Conservation (phyloP, 2,888 invertebrate genomes). For the Eupeodes latifasciatus region DNA sequence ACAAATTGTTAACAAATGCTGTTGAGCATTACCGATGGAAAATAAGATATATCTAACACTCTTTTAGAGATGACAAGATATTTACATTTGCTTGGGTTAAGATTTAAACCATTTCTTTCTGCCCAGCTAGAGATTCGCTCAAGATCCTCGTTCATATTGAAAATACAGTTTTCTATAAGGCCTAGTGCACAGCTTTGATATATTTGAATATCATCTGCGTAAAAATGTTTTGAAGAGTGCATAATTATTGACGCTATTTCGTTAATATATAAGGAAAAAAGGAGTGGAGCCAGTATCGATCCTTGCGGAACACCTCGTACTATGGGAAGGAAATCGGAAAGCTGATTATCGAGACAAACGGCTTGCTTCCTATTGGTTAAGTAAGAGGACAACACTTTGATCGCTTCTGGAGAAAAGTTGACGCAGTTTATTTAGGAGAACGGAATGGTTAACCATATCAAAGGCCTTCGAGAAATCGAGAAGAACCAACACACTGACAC, state of each 20-base stretch:
- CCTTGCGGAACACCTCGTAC: constrained; percentile 2
- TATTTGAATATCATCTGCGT: constrained; percentile 23
- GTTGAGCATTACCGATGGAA: background rate
- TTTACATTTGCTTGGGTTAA: background rate
- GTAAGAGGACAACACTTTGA: background rate
- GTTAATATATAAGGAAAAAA: constrained; percentile 5
- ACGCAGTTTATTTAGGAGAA: background rate
- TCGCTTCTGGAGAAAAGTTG: background rate
- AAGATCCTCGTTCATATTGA: background rate
- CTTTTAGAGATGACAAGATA: background rate
- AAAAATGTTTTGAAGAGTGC: constrained; percentile 3
- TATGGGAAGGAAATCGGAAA: background rate
- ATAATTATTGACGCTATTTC: background rate
- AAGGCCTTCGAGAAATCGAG: background rate
- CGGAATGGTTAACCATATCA: background rate
- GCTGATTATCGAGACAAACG: background rate
- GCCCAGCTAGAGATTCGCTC: too few species aligned
- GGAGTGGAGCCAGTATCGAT: constrained; percentile 15
- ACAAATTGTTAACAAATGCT: background rate
- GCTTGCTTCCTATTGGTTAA: constrained; percentile 7
- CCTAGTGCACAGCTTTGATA: background rate
- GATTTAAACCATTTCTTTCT: background rate
- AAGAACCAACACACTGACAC: background rate
- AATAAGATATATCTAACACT: background rate
- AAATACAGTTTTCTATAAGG: background rate